These are phyloP conservation scores for Fragum sueziense DNA, from an alignment of 2,888 invertebrate species.

Conservation along the genomic window DNA sequence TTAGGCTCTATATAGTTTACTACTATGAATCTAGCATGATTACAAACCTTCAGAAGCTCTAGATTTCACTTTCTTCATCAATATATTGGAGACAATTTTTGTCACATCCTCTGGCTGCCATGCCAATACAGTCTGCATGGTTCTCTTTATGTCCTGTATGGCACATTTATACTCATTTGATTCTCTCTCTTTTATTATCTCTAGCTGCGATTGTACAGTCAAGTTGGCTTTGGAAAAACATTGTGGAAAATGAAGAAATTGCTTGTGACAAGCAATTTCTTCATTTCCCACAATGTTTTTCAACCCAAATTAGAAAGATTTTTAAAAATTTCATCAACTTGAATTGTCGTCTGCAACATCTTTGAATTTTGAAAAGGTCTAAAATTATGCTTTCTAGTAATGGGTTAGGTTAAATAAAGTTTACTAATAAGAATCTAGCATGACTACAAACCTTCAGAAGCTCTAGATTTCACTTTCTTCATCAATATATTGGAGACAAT, in stretches of 20 bases:
- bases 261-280: constrained; percentile 1
- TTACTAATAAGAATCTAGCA: constrained; percentile 54
- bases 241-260: neutral
- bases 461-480: neutral
- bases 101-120: constrained; percentile 73
- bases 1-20: no score
- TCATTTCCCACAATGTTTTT: neutral
- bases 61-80: constrained; percentile 9
- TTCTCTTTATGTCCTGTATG: constrained; percentile 64
- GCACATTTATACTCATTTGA: constrained; percentile 57
- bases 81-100: constrained; percentile 54
- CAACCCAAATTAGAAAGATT: no score
- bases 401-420: no score
- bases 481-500: constrained; percentile 56
- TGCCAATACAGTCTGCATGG: constrained; percentile 63
- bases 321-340: no score
- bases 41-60: no score
- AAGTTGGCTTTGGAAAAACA: constrained; percentile 62
- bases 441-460: neutral
- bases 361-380: no score
- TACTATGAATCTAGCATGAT: no score
- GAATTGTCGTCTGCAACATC: no score
- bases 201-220: constrained; percentile 66
- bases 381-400: no score
- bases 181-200: constrained; percentile 48